A percentile compares a stretch with the other conserved stretches of the same genome.
Evolutionary conservation across 2,888 invertebrate species (phyloP).

Genomic region (Xanthorhoe designata): DNA sequence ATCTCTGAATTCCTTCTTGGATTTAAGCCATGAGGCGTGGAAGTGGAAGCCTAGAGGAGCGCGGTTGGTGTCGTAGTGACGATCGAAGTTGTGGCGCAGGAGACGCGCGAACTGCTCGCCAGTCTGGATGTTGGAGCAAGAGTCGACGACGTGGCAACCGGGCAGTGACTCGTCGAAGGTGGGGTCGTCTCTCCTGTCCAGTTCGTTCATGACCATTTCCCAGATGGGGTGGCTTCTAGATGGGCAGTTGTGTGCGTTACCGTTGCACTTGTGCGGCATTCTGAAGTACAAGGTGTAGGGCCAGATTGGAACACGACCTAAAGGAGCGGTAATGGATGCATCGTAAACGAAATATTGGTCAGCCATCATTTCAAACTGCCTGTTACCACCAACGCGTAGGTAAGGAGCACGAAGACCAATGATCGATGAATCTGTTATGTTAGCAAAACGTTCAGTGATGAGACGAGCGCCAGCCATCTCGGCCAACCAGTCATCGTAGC

Average conservation of each 20-base stretch:
- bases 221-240: constrained; percentile 96
- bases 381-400: constrained; percentile 96
- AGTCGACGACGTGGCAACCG: constrained; percentile 97
- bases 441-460: constrained; percentile 95
- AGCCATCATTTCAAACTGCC: constrained; percentile 98
- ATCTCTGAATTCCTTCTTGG: constrained; percentile 96
- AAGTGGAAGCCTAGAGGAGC: constrained; percentile 97
- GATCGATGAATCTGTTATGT: constrained; percentile 96
- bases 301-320: constrained; percentile 96
- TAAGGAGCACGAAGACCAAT: constrained; percentile 96
- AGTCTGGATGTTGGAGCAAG: constrained; percentile 96
- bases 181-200: constrained; percentile 96
- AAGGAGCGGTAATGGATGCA: constrained; percentile 96
- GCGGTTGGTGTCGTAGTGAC: constrained; percentile 96
- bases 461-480: constrained; percentile 97
- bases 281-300: constrained; percentile 98
- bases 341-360: constrained; percentile 98
- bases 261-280: constrained; percentile 98
- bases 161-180: constrained; percentile 97
- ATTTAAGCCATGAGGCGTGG: constrained; percentile 98
- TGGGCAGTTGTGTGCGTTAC: constrained; percentile 97
- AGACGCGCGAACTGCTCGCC: constrained; percentile 96
- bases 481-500: constrained; percentile 96
- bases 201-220: constrained; percentile 98
- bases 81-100: constrained; percentile 96